A percentile compares a stretch with the other conserved stretches of the same genome.
Conservation (phyloP, 2,888 invertebrate genomes). For the Ichneumon xanthorius region DNA sequence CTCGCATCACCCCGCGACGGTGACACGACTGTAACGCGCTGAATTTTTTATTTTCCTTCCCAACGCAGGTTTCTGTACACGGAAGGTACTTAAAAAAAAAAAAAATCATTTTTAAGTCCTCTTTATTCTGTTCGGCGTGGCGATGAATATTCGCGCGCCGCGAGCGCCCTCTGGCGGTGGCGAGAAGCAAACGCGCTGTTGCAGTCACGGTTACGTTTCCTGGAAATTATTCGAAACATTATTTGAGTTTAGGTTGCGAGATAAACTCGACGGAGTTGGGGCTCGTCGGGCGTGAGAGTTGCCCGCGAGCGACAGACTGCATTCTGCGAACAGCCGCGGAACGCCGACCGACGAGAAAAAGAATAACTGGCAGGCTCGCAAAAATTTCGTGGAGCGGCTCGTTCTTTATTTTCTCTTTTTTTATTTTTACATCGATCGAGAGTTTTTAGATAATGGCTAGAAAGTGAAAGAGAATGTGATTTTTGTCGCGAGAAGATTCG, state of each 20-base stretch:
- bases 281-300: not conserved
- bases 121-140: not conserved
- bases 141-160: constrained; percentile 1
- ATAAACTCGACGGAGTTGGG: not conserved
- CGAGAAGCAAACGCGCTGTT: not conserved
- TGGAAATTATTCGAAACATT: not conserved
- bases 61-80: not conserved
- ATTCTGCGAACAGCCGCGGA: not conserved
- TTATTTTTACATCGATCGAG: not conserved
- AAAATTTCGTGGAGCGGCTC: not conserved
- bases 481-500: not conserved
- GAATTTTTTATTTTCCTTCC: not conserved
- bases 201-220: not conserved
- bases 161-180: not conserved
- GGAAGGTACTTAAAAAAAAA: not conserved
- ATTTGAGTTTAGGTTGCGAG: not conserved
- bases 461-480: not conserved
- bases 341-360: not conserved
- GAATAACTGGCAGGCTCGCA: not conserved
- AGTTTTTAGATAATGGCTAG: not conserved
- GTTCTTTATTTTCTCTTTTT: constrained; percentile 9
- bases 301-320: not conserved
- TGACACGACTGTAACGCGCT: not conserved
- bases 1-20: not conserved
- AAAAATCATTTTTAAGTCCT: not conserved